Conservation (phyloP, 2,113 vertebrate genomes). For the Burhinus bistriatus region DNA sequence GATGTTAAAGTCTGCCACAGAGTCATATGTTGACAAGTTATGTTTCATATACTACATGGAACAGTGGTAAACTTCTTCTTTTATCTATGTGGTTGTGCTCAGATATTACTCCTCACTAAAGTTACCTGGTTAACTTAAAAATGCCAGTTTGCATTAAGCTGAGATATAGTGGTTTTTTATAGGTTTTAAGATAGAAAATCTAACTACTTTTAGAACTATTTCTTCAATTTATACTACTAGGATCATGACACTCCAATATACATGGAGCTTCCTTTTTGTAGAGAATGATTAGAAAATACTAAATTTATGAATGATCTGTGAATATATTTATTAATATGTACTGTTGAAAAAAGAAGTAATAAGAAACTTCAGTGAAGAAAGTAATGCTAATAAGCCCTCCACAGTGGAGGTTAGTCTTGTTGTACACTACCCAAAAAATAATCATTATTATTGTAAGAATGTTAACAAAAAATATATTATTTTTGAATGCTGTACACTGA, state of each 20-base stretch:
- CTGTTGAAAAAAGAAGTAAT: background rate
- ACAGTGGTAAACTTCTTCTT: background rate
- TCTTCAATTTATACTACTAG: background rate
- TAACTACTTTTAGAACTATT: background rate
- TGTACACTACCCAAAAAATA: background rate
- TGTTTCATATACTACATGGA: background rate
- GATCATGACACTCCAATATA: background rate
- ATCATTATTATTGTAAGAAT: background rate
- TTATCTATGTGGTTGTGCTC: background rate
- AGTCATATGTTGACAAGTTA: background rate
- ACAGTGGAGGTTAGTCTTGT: background rate
- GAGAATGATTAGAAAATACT: background rate
- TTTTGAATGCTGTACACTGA: background rate
- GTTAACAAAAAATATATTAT: background rate
- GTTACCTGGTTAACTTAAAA: background rate
- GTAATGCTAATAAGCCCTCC: background rate
- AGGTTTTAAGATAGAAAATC: background rate
- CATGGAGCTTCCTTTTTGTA: background rate
- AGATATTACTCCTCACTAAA: background rate
- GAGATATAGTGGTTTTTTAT: background rate
- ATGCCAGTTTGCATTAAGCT: background rate
- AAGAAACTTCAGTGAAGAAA: background rate
- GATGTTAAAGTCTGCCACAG: background rate
- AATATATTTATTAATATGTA: background rate
- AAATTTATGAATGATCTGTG: background rate